Evolutionary conservation across 1,140 invertebrate species (phyloP).

Genomic region (Drosophila kepulauana): DNA sequence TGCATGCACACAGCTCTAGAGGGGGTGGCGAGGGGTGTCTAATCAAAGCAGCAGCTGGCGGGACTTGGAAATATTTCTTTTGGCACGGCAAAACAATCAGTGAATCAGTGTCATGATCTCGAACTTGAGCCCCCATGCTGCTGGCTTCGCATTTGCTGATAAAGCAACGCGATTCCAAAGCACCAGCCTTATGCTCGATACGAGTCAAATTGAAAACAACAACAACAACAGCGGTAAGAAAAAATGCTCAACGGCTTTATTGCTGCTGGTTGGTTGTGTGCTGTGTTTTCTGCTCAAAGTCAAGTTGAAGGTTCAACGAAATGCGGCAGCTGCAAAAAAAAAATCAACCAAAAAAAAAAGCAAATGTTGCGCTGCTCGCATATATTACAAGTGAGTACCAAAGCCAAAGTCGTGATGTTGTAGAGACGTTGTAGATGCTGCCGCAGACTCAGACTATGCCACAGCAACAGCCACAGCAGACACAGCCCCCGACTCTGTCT

Average conservation of each 20-base stretch:
- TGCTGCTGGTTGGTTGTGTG: conserved; percentile 17
- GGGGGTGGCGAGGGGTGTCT: conserved; percentile 48
- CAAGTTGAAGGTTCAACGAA: conserved; percentile 83
- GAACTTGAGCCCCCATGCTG: conserved; percentile 57
- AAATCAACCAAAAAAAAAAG: too few species aligned
- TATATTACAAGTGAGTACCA: conserved; percentile 69
- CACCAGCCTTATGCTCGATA: conserved; percentile 9
- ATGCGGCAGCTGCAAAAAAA: conserved; percentile 63
- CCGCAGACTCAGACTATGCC: conserved; percentile 2
- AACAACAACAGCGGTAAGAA: too few species aligned
- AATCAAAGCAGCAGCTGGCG: conserved; percentile 60
- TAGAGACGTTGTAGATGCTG: conserved; percentile 60
- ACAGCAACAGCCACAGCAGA: conserved; percentile 26
- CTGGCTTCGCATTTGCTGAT: conserved; percentile 20
- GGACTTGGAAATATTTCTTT: conserved; percentile 59
- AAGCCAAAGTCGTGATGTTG: conserved; percentile 77
- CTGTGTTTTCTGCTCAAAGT: conserved; percentile 56
- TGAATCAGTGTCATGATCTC: conserved; percentile 78
- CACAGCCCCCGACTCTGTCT: not conserved
- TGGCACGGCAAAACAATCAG: conserved; percentile 52
- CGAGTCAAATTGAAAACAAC: conserved; percentile 62
- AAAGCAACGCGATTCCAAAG: conserved; percentile 27
- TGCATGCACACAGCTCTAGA: conserved; percentile 40
- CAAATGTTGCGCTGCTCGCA: conserved; percentile 51
- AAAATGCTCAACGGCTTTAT: conserved; percentile 55